Conservation (phyloP, 2,888 invertebrate genomes). For the Crematogaster levior region DNA sequence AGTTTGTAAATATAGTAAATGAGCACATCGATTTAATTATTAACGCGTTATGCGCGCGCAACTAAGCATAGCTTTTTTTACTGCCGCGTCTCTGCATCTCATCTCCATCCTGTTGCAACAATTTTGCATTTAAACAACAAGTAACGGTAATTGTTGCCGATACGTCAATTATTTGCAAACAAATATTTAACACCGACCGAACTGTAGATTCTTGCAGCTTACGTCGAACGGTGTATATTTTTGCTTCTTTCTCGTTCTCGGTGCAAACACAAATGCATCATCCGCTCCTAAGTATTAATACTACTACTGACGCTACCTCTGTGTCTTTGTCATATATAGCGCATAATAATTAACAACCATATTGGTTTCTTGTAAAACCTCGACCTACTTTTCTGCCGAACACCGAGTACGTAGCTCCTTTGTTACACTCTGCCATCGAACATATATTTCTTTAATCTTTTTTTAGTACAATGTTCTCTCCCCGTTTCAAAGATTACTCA, state of each 20-base stretch:
- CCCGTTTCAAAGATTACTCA: slow-evolving; percentile 33
- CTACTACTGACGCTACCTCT: slow-evolving; percentile 6
- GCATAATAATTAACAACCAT: slow-evolving; percentile 48
- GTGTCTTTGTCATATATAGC: slow-evolving; percentile 27
- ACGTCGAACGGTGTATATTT: neutral
- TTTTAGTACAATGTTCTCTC: slow-evolving; percentile 45
- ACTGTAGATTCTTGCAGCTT: neutral
- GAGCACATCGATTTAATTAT: slow-evolving; percentile 54
- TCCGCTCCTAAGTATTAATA: slow-evolving; percentile 22
- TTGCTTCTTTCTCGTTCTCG: neutral
- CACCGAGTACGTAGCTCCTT: slow-evolving; percentile 35
- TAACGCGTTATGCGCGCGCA: slow-evolving; percentile 51
- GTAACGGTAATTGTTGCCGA: neutral
- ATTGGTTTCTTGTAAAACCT: slow-evolving; percentile 53
- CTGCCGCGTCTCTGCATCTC: slow-evolving; percentile 10
- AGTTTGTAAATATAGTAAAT: slow-evolving; percentile 55
- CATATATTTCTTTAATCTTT: slow-evolving; percentile 48
- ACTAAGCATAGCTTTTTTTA: slow-evolving; percentile 33
- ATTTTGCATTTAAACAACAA: neutral
- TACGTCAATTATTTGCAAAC: neutral
- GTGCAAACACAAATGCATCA: neutral
- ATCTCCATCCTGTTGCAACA: slow-evolving; percentile 18
- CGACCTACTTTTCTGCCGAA: slow-evolving; percentile 49
- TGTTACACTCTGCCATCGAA: slow-evolving; percentile 24
- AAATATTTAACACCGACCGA: neutral